Conservation (phyloP, 2,888 invertebrate genomes). For the Ophion obscuratus region DNA sequence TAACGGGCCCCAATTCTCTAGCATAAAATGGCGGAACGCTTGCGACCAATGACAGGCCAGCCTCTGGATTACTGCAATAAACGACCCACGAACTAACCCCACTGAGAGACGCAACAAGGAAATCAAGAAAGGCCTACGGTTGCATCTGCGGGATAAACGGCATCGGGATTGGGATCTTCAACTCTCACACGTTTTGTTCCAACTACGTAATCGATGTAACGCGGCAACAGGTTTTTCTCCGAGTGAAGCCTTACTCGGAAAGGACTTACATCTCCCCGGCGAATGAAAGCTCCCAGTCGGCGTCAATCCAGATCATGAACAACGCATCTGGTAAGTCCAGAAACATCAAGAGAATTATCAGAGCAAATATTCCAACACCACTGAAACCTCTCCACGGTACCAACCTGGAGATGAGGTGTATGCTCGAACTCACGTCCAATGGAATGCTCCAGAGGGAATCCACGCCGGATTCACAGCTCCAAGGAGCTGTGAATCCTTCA, state of each 20-base stretch:
- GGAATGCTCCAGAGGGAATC: too few species aligned
- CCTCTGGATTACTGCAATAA: not conserved
- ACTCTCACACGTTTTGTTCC: not conserved
- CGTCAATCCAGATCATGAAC: too few species aligned
- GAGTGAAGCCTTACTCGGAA: not conserved
- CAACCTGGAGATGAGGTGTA: too few species aligned
- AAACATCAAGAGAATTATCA: too few species aligned
- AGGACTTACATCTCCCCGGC: not conserved
- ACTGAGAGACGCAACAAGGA: not conserved
- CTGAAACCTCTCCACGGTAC: too few species aligned
- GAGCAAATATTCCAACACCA: too few species aligned
- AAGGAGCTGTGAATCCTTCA: too few species aligned
- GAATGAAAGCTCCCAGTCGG: not conserved
- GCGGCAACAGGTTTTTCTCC: not conserved
- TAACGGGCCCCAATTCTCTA: not conserved
- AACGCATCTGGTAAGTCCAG: too few species aligned
- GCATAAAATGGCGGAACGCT: not conserved
- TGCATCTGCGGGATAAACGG: not conserved
- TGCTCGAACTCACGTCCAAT: too few species aligned
- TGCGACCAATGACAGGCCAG: not conserved
- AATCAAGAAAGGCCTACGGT: not conserved
- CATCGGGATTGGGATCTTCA: conserved; percentile 6
- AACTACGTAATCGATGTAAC: not conserved
- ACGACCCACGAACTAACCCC: not conserved
- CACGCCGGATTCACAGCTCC: too few species aligned